Evolutionary conservation across 2,797 vertebrate genomes (phyloP), one percentile per base, ranked within the genome.

Genomic region (Scolopax bukidnonensis): DNA sequence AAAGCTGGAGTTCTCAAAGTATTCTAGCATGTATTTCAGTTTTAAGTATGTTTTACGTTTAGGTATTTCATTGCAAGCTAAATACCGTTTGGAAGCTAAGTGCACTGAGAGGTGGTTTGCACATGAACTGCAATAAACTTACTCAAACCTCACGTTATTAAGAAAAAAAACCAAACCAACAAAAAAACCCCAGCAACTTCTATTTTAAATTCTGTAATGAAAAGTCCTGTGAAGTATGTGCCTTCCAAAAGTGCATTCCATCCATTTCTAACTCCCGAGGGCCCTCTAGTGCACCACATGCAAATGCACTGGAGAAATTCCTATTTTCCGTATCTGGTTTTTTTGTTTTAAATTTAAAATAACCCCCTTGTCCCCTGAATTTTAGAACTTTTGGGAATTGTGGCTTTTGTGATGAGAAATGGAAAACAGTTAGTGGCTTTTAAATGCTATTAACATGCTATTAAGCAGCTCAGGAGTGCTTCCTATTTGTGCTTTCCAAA

Each of bases 261-360:
- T 71, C 93, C 67, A 90, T 97, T 97, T 95, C 92, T 97, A 95
- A 95, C 97, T 96, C 90, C 93, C 77, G 97, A 94, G 97, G 50
- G 98, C 98, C 98, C 98, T 88, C 98, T 98, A 98, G 98, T 77
- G 98, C 76, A 79, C 67, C 47, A 17, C 90, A 90, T 53, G 87
- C 53, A 95, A 93, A 97, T 10, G 10, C 32, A 81, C 83, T 63
- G 48, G 74, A 82, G 84, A 93, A 92, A 90, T 57, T 61, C 67
- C 48, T 48, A 20, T 38, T 85, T 81, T 51, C 20, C 11, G 57
- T 8, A 1, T 45, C 64, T 27, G n/a, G 24, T 38, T 63, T 76
- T 59, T 23, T 57, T 57, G 12, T 57, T 57, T 57, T 27, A 4
- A 27, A 27, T 40, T 51, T 70, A 74, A 85, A 76, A 79, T 36